Percentiles rank a stretch among this genome's conserved stretches.
These are phyloP conservation scores for Xylota sylvarum DNA, from an alignment of 2,888 invertebrate genomes.

Conservation along the genomic window DNA sequence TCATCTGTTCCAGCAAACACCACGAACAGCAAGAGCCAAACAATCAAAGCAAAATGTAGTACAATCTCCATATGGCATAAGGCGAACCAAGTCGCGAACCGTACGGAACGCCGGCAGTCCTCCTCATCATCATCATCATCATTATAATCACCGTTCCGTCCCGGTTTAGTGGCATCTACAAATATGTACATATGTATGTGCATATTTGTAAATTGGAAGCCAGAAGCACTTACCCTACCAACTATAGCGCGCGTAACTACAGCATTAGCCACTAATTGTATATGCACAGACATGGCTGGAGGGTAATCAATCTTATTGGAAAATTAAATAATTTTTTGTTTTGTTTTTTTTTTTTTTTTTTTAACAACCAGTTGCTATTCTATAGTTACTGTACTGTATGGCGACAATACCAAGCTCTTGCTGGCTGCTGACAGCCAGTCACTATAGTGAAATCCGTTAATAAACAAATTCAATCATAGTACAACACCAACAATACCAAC, in stretches of 20 bases:
- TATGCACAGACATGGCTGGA: constrained; percentile 46
- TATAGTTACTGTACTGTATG: not conserved
- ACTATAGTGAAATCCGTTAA: constrained; percentile 40
- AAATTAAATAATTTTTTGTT: constrained; percentile 34
- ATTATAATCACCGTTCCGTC: constrained; percentile 20
- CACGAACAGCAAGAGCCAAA: constrained; percentile 19
- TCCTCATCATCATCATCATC: constrained; percentile 26
- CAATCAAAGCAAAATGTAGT: constrained; percentile 38
- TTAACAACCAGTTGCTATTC: constrained; percentile 37
- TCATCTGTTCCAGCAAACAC: not conserved
- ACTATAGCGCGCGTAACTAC: constrained; percentile 28
- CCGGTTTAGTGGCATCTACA: constrained; percentile 33
- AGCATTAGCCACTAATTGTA: constrained; percentile 53
- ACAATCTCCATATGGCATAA: constrained; percentile 59
- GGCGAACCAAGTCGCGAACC: not conserved
- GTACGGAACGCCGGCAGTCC: constrained; percentile 41
- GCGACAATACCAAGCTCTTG: constrained; percentile 18
- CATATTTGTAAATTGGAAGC: constrained; percentile 30
- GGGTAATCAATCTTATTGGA: constrained; percentile 61
- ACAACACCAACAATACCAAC: constrained; percentile 48
- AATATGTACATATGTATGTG: constrained; percentile 20
- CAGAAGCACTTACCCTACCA: constrained; percentile 8
- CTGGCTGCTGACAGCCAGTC: not conserved
- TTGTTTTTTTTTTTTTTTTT: constrained; percentile 31
- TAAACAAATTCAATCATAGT: constrained; percentile 26